phyloP scores from a whole-genome alignment of 2,888 invertebrate genomes.

The Fragum fragum region DNA sequence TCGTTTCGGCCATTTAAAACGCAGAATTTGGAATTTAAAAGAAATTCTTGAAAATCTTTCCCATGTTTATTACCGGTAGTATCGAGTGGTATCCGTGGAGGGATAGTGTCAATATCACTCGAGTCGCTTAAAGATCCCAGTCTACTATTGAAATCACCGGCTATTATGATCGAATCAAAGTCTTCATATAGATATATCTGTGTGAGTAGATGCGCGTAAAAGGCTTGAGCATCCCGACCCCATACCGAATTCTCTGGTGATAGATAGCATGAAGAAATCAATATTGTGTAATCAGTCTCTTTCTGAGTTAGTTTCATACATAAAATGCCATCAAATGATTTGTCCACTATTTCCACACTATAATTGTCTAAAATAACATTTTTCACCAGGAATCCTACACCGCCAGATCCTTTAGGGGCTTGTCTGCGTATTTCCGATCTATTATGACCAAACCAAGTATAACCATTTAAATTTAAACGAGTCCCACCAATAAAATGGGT shows the following conservation, averaged over 20 bases:
- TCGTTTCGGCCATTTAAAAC: conserved; percentile 44
- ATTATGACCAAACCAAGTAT: conserved; percentile 46
- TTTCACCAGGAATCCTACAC: conserved; percentile 50
- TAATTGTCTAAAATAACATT: conserved; percentile 12
- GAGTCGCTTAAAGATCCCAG: conserved; percentile 41
- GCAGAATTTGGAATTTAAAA: conserved; percentile 38
- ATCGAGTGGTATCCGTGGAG: conserved; percentile 26
- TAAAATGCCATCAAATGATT: conserved; percentile 43
- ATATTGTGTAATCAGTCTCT: neutral
- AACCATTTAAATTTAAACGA: conserved; percentile 31
- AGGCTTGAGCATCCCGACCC: conserved; percentile 42
- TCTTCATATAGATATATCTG: conserved; percentile 42
- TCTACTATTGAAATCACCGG: conserved; percentile 47
- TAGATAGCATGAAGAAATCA: conserved; percentile 26
- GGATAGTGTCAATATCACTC: conserved; percentile 25
- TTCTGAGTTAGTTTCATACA: conserved; percentile 31
- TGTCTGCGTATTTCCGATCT: conserved; percentile 35
- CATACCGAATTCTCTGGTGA: conserved; percentile 40
- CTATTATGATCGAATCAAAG: conserved; percentile 33
- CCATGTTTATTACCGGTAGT: conserved; percentile 39
- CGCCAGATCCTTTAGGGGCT: conserved; percentile 53
- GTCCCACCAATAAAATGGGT: conserved; percentile 35
- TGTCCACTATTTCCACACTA: conserved; percentile 38
- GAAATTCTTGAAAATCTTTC: conserved; percentile 37
- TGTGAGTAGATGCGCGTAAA: conserved; percentile 41